phyloP scores from a whole-genome alignment of 2,113 vertebrate genomes.

The Cyprinodon variegatus region DNA sequence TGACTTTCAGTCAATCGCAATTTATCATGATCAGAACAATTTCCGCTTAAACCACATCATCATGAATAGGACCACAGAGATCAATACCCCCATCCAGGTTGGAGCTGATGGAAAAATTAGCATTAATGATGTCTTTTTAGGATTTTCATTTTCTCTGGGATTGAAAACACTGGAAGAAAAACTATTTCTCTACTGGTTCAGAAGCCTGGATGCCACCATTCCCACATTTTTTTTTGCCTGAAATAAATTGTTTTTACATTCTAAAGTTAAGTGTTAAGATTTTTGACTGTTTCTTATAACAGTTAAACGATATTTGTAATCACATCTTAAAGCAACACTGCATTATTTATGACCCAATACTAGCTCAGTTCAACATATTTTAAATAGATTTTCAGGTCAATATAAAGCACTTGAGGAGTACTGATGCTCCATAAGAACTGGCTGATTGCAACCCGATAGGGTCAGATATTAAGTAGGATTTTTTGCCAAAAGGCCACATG shows the following conservation, averaged over 20 bases:
- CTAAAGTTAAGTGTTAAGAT: background rate
- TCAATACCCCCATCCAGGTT: slow-evolving; percentile 28
- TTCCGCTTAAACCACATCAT: slow-evolving; percentile 12
- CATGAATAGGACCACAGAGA: background rate
- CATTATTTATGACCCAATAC: no score
- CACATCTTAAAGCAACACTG: no score
- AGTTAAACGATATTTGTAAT: no score
- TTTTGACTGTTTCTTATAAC: background rate
- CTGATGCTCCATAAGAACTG: no score
- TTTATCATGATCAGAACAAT: slow-evolving; percentile 40
- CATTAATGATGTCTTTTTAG: background rate
- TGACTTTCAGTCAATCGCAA: background rate
- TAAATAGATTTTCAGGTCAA: no score
- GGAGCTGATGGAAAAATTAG: slow-evolving; percentile 25
- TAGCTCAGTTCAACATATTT: no score
- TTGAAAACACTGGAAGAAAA: background rate
- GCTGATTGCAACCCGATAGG: no score
- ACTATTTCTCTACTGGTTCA: background rate
- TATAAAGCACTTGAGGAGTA: no score
- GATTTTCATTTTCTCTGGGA: background rate
- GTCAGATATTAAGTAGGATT: no score
- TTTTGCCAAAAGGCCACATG: no score
- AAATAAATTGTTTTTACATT: no score
- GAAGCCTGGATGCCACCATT: background rate
- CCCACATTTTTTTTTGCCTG: no score